A percentile compares a stretch with the other conserved stretches of the same genome.
Conservation (phyloP, 1,140 invertebrate species). For the Pseudoatta argentina region DNA sequence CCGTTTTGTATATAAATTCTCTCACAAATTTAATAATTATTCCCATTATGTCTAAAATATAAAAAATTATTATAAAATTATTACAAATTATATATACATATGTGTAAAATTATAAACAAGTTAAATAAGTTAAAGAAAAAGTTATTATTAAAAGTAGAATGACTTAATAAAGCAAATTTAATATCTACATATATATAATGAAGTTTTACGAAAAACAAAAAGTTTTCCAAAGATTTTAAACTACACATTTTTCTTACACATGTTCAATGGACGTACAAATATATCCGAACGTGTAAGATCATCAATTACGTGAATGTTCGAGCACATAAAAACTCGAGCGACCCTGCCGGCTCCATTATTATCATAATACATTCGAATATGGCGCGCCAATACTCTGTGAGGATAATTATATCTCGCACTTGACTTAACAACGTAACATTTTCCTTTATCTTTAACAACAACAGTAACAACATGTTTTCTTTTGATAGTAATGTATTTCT, state of each 20-base stretch:
- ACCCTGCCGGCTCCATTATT: slow-evolving; percentile 54
- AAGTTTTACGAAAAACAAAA: not conserved
- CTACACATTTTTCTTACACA: not conserved
- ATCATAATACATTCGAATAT: slow-evolving; percentile 30
- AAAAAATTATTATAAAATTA: not conserved
- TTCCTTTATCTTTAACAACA: slow-evolving; percentile 81
- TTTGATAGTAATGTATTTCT: slow-evolving; percentile 70
- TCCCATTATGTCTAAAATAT: not conserved
- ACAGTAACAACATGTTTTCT: slow-evolving; percentile 81
- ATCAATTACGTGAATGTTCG: slow-evolving; percentile 27
- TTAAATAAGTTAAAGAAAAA: no score
- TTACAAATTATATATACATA: not conserved
- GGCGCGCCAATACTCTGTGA: slow-evolving; percentile 22
- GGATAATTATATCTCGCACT: slow-evolving; percentile 53
- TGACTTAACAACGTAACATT: slow-evolving; percentile 79
- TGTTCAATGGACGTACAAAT: not conserved
- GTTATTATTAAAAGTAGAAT: not conserved
- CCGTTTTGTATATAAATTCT: not conserved
- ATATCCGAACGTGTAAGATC: slow-evolving; percentile 6
- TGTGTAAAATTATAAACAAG: not conserved
- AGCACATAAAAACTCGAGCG: slow-evolving; percentile 33
- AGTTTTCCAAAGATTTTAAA: not conserved
- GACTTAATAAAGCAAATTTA: not conserved
- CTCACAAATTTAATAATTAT: not conserved
- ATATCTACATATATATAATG: not conserved